Evolutionary conservation across 1,140 invertebrate genomes (phyloP).

Genomic region (Magallana ariakensis): DNA sequence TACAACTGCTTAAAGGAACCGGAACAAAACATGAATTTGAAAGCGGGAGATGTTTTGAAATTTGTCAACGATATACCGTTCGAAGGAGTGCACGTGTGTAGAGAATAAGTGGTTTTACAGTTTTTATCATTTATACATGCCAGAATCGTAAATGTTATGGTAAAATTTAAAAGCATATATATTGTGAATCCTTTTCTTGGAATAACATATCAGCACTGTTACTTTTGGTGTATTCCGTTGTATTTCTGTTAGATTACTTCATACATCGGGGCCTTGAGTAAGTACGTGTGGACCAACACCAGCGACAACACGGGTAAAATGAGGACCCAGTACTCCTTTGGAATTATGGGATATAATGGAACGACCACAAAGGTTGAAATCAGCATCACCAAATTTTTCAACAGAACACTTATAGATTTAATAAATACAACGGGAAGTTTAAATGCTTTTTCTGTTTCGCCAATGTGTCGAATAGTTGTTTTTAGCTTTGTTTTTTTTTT

Average conservation of each 20-base stretch:
- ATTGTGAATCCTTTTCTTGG: no score
- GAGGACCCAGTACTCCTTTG: conserved; percentile 67
- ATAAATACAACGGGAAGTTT: no score
- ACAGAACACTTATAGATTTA: no score
- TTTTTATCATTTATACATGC: no score
- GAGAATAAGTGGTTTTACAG: no score
- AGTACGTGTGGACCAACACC: conserved; percentile 66
- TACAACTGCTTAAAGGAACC: neutral
- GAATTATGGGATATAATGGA: conserved; percentile 27
- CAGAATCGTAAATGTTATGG: no score
- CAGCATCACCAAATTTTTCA: neutral
- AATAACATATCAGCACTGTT: no score
- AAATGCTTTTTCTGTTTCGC: no score
- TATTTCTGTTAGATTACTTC: neutral
- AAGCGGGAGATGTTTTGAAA: neutral
- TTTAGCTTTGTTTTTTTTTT: no score
- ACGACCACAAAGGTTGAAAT: neutral
- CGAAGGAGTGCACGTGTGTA: neutral
- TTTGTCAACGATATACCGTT: neutral
- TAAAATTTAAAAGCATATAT: no score
- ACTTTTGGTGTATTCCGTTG: no score
- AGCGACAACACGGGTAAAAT: conserved; percentile 48
- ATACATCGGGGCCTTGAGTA: conserved; percentile 68
- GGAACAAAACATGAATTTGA: neutral
- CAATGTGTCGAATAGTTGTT: no score